These are phyloP conservation scores for Athripsodes cinereus DNA, from an alignment of 2,888 invertebrate species.

Conservation along the genomic window DNA sequence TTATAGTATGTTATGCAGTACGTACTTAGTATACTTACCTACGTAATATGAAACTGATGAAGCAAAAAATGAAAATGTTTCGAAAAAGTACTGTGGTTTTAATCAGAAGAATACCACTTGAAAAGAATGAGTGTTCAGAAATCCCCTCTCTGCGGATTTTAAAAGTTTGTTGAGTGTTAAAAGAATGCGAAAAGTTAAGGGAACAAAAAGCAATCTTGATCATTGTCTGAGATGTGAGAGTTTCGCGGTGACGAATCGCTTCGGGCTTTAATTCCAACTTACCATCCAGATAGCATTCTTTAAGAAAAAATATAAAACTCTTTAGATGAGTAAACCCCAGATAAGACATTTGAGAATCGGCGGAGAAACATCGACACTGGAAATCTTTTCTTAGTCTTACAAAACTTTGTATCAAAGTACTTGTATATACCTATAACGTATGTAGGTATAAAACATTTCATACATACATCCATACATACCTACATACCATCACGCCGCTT, in stretches of 20 bases:
- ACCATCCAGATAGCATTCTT: conserved; percentile 17
- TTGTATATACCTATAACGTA: no score
- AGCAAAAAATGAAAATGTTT: no score
- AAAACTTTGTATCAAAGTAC: background rate
- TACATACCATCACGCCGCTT: no score
- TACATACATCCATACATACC: no score
- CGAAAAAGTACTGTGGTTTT: background rate
- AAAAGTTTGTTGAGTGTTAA: conserved; percentile 11
- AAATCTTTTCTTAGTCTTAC: conserved; percentile 1
- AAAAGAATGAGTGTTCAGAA: background rate
- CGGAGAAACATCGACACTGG: conserved; percentile 9
- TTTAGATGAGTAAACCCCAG: conserved; percentile 13
- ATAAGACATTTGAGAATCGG: conserved; percentile 15
- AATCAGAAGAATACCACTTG: background rate
- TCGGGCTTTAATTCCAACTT: conserved; percentile 22
- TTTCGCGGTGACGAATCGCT: conserved; percentile 25
- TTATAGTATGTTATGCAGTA: no score
- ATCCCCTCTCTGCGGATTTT: conserved; percentile 2
- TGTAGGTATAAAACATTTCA: no score
- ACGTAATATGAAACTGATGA: no score
- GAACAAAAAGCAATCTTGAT: conserved; percentile 21
- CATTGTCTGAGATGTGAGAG: conserved; percentile 10
- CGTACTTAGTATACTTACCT: no score
- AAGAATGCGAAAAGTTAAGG: conserved; percentile 21
- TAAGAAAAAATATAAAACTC: conserved; percentile 12